Percentiles rank a stretch among this genome's conserved stretches.
Evolutionary conservation across 2,113 vertebrate species (phyloP).

Genomic region (Melanerpes formicivorus): DNA sequence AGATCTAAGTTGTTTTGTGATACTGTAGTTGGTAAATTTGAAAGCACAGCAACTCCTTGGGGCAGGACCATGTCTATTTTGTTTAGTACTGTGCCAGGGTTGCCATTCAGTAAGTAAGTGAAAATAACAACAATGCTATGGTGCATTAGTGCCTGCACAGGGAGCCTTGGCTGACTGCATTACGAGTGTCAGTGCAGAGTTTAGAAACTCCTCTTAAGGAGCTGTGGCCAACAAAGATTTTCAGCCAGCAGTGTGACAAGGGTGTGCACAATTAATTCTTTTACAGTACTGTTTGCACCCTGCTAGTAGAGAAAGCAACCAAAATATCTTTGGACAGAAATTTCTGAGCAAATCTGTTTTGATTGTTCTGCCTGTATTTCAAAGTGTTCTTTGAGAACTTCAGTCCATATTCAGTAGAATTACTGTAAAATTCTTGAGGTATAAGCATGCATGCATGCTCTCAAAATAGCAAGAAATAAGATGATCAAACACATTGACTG

Average conservation of each 20-base stretch:
- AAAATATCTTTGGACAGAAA: not conserved
- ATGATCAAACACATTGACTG: not conserved
- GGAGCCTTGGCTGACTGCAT: not conserved
- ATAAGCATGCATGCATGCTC: not conserved
- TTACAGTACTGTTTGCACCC: not conserved
- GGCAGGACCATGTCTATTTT: not conserved
- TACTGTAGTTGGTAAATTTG: not conserved
- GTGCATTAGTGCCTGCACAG: not conserved
- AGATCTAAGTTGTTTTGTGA: not conserved
- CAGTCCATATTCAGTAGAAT: not conserved
- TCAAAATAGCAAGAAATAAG: not conserved
- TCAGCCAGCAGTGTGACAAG: not conserved
- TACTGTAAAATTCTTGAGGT: not conserved
- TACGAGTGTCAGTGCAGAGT: not conserved
- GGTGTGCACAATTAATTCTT: slow-evolving; percentile 43
- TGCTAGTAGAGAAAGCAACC: not conserved
- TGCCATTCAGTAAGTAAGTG: slow-evolving; percentile 1
- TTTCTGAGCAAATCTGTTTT: not conserved
- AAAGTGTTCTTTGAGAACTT: not conserved
- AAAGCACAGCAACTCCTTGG: not conserved
- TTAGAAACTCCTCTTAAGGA: not conserved
- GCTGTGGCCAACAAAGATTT: not conserved
- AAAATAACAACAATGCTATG: not conserved
- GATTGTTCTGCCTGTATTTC: not conserved
- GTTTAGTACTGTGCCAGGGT: not conserved